Base-by-base conservation (phyloP, 2,888 invertebrate species). In the Nysson spinosus region DNA sequence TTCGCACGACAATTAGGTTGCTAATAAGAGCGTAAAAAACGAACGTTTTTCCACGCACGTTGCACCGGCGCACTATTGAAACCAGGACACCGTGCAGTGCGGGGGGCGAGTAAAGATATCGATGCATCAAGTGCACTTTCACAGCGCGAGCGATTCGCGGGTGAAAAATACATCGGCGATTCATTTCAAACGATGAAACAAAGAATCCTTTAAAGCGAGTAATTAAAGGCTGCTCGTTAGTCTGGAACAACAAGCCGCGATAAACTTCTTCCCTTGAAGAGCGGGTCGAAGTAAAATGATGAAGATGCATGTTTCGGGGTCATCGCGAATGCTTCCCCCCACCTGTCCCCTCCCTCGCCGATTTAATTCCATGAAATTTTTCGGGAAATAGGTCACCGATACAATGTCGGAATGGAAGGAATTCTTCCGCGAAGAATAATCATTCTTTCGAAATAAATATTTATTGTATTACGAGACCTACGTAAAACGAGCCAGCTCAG, bases 211-310 rank as follows among this genome's bases (percentile, higher is more conserved):
- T 17, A 56, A 52, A 52, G 32, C 28, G 20, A 54, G 42, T 66
- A 58, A 62, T 58, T 66, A 37, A 56, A 56, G 37, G 49, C 44
- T 55, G 30, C 58, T 60, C 58, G 52, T 66, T 66, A 62, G 50
- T 42, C 37, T 44, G 52, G 42, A 46, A 65, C 66, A 66, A 69
- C 58, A 50, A 51, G 42, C 20, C 54, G 57, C 57, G 55, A 58
- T 69, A 62, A 54, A 66, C 46, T 58, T 12, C 47, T 35, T 32
- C 24, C 9, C 24, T 24, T 24, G 5, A 5, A 7, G 24, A 2
- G 1, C 9, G 24, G 5, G 6, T 43, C 57, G 51, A 3, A 12
- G 34, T 16, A 1, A 4, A 14, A 17, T 3, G 28, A 17, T 16
- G 30, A 43, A 43, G 43, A 43, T 43, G 43, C 43, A 43, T 28